These are phyloP conservation scores for Eupithecia insigniata DNA, from an alignment of 2,888 invertebrate genomes.

Conservation along the genomic window DNA sequence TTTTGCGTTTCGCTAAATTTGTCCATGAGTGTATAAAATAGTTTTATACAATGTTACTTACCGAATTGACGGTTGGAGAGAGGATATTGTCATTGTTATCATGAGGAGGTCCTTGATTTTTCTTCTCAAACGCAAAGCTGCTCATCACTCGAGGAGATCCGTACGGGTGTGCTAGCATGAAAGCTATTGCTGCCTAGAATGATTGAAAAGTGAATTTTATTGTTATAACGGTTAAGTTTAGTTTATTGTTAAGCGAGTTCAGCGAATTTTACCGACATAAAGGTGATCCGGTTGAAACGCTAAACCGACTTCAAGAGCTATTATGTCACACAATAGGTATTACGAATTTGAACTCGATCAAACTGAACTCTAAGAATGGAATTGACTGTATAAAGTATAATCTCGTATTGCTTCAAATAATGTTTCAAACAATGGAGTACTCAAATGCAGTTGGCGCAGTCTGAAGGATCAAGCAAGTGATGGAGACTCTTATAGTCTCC, in stretches of 20 bases:
- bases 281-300: too few species aligned
- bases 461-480: not conserved
- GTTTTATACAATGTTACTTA: constrained; percentile 39
- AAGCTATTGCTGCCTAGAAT: constrained; percentile 87
- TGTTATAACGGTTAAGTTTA: not conserved
- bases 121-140: constrained; percentile 87
- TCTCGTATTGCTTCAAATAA: not conserved
- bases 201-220: not conserved
- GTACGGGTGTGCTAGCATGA: constrained; percentile 92
- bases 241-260: not conserved
- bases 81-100: constrained; percentile 83
- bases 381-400: not conserved
- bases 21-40: too few species aligned
- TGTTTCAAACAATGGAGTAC: not conserved
- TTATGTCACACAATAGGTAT: too few species aligned
- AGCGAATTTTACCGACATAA: too few species aligned
- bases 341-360: too few species aligned
- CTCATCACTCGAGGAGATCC: constrained; percentile 92
- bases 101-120: constrained; percentile 86
- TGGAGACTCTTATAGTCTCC: too few species aligned
- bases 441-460: not conserved
- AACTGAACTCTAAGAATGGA: too few species aligned
- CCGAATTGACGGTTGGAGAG: constrained; percentile 84
- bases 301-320: too few species aligned
- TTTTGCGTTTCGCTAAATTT: too few species aligned